Evolutionary conservation across 2,797 vertebrate genomes (phyloP), one percentile per base, ranked within the genome.

Genomic region (Denticeps clupeoides): DNA sequence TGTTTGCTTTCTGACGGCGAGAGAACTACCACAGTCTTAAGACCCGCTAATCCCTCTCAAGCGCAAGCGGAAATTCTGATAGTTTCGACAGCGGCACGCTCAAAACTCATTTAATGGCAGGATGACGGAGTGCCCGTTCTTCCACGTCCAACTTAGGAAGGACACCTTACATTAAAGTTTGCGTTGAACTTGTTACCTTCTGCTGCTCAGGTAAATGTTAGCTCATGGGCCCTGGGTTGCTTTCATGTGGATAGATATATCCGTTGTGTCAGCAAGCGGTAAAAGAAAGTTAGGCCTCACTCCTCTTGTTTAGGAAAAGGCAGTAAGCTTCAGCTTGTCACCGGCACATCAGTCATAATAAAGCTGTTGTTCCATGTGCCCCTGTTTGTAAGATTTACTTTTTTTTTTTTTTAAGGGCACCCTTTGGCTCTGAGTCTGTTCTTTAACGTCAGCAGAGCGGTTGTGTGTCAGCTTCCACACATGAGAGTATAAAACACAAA

Each of bases 1-100:
- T 80, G 65, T 75, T 82, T 81, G 70, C 76, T 80, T 82, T 83
- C 74, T 67, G 77, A 64, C 55, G 77, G 69, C 61, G 56, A 67
- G 65, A 69, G 79, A 73, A 76, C 72, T 69, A 72, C 49, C 60
- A 62, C 55, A 59, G 62, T 63, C 45, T 41, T 59, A 55, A 45
- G 48, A 53, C 63, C 11, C 13, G 26, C 49, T 73, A 79, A 80
- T 79, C 61, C 63, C 56, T 65, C 55, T 59, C 60, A 29, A 56
- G 56, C 65, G 53, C 49, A 59, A 80, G 61, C 62, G 59, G 76
- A 83, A 81, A 77, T 58, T 72, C 71, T 72, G 60, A 66, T 61
- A 57, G 48, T 65, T 70, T 71, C 55, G 64, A 70, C 58, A 66
- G 58, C 67, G 7, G 25, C 23, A 23, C 23, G 21, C 38, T 18